Conservation (phyloP, 2,888 invertebrate genomes). For the Watsonalla binaria region DNA sequence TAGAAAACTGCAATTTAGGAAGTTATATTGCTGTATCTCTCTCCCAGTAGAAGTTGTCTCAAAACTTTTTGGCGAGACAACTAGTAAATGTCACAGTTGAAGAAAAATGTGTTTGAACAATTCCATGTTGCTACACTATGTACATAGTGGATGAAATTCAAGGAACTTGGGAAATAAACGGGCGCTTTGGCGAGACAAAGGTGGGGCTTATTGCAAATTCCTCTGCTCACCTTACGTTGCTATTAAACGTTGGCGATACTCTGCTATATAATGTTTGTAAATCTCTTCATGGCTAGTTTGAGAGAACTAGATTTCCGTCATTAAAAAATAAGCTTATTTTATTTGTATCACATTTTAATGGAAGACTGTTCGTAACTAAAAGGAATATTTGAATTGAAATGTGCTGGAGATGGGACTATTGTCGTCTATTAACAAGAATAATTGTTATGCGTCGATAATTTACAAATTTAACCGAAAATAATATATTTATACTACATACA, state of each 20-base stretch:
- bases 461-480: too few relatives aligned
- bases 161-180: slow-evolving; percentile 65
- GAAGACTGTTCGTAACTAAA: too few relatives aligned
- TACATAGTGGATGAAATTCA: slow-evolving; percentile 62
- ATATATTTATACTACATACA: too few relatives aligned
- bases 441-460: too few relatives aligned
- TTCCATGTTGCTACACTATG: slow-evolving; percentile 36
- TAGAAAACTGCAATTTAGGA: neutral
- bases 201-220: slow-evolving; percentile 74
- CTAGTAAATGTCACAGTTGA: slow-evolving; percentile 33
- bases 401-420: too few relatives aligned
- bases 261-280: slow-evolving; percentile 35
- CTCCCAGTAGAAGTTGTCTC: neutral
- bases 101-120: slow-evolving; percentile 50
- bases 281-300: slow-evolving; percentile 12
- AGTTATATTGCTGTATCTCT: neutral
- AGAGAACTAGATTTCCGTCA: neutral
- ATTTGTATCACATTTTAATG: too few relatives aligned
- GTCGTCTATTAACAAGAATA: too few relatives aligned
- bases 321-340: neutral
- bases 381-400: too few relatives aligned
- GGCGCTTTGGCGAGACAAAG: slow-evolving; percentile 57
- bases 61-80: slow-evolving; percentile 23
- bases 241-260: slow-evolving; percentile 59
- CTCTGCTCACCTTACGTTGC: slow-evolving; percentile 59